These are phyloP conservation scores for Cacoxenus indagator DNA, from an alignment of 2,888 invertebrate species.

Conservation along the genomic window DNA sequence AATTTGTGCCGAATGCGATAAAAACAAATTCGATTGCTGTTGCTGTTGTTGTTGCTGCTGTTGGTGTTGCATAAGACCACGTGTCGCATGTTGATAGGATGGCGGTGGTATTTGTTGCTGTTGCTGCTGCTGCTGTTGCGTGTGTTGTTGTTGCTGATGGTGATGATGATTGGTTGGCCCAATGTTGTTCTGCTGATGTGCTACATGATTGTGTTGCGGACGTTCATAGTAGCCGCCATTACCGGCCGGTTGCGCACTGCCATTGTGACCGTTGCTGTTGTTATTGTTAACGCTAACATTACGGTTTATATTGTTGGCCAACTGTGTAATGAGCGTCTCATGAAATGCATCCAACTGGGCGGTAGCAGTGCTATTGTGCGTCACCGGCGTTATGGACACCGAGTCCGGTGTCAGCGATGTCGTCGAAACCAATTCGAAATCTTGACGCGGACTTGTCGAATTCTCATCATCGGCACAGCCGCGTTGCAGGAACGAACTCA, in stretches of 20 bases:
- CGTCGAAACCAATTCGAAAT: constrained; percentile 80
- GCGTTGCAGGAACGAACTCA: constrained; percentile 82
- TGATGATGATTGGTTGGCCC: constrained; percentile 67
- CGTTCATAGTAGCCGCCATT: constrained; percentile 16
- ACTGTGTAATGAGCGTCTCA: constrained; percentile 77
- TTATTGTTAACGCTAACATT: constrained; percentile 53
- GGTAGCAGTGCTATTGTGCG: constrained; percentile 54
- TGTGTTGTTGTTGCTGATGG: constrained; percentile 71
- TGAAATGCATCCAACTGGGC: constrained; percentile 79
- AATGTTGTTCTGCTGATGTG: constrained; percentile 76
- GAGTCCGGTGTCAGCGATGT: constrained; percentile 82
- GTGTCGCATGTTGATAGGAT: constrained; percentile 64
- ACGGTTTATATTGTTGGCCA: constrained; percentile 71
- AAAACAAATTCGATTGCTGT: constrained; percentile 27
- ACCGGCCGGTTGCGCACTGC: constrained; percentile 28
- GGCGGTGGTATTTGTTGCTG: constrained; percentile 61
- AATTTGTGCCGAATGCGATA: constrained; percentile 25
- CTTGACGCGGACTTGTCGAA: constrained; percentile 74
- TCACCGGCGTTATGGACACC: constrained; percentile 72
- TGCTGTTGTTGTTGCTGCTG: constrained; percentile 36
- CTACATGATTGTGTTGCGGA: constrained; percentile 74
- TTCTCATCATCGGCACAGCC: constrained; percentile 73
- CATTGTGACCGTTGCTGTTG: constrained; percentile 73
- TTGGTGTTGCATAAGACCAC: constrained; percentile 58
- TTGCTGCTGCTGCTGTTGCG: constrained; percentile 76